Conservation (phyloP, 2,797 vertebrate genomes). For the Esox masquinongy region DNA sequence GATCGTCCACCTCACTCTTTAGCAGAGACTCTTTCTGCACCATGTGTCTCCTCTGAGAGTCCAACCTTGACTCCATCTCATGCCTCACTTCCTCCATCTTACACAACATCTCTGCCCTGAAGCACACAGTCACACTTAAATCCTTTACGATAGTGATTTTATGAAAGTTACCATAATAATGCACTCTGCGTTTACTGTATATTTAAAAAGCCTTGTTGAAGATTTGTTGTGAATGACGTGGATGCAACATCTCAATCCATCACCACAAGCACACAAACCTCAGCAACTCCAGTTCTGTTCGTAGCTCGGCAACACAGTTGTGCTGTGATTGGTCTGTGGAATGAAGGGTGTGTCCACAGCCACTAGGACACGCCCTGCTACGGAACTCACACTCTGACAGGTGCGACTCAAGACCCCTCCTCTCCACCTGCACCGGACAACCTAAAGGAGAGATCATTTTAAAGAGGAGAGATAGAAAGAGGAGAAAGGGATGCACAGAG, state of each 20-base stretch:
- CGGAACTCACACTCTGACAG: constrained; percentile 82
- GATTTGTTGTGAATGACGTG: neutral
- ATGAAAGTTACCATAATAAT: neutral
- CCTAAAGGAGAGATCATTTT: constrained; percentile 60
- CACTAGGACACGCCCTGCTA: constrained; percentile 81
- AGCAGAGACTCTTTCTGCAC: constrained; percentile 88
- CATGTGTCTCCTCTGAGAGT: constrained; percentile 92
- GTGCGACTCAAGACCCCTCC: constrained; percentile 79
- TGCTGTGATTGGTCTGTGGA: constrained; percentile 79
- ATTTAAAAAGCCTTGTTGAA: neutral
- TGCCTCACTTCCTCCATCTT: constrained; percentile 86
- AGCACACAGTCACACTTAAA: neutral
- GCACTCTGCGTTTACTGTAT: neutral
- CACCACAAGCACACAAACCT: constrained; percentile 65
- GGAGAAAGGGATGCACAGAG: neutral
- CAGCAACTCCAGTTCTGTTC: constrained; percentile 83
- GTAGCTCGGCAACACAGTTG: constrained; percentile 86
- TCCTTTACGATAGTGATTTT: neutral
- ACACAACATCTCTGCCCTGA: constrained; percentile 86
- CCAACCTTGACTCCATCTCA: constrained; percentile 90
- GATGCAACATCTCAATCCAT: neutral
- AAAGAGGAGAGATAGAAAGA: neutral
- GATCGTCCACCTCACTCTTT: constrained; percentile 86
- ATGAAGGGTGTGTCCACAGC: constrained; percentile 81
- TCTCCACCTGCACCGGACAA: constrained; percentile 80